Percentiles rank a stretch among this genome's conserved stretches.
Conservation (phyloP, 2,888 invertebrate genomes). For the Patella caerulea region DNA sequence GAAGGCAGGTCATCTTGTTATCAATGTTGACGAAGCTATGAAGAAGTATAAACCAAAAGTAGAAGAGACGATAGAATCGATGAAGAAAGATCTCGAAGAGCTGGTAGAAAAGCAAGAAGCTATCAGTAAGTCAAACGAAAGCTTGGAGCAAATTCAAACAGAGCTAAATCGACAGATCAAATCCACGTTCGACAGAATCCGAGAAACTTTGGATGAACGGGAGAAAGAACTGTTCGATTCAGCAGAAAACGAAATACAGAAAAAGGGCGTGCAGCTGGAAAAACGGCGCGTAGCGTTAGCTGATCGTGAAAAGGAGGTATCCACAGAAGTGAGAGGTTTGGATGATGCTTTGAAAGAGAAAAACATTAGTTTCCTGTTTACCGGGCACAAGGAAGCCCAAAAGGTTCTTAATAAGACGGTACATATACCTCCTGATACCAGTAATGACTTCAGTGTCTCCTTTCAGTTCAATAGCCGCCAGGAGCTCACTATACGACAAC, state of each 20-base stretch:
- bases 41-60: constrained; percentile 62
- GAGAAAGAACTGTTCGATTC: constrained; percentile 58
- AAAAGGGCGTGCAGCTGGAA: constrained; percentile 54
- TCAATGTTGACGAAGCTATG: constrained; percentile 64
- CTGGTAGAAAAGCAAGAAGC: constrained; percentile 53
- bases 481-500: constrained; percentile 52
- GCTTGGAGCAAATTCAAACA: constrained; percentile 57
- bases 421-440: constrained; percentile 52
- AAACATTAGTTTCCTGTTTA: constrained; percentile 60
- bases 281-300: constrained; percentile 52
- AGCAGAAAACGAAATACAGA: constrained; percentile 58
- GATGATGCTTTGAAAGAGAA: constrained; percentile 53
- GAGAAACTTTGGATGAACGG: constrained; percentile 57
- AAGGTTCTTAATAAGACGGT: constrained; percentile 52
- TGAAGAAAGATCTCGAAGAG: constrained; percentile 46
- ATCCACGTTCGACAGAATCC: constrained; percentile 57
- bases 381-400: constrained; percentile 54
- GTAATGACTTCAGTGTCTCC: constrained; percentile 58
- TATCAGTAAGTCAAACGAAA: constrained; percentile 54
- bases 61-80: constrained; percentile 55
- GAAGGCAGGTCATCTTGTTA: constrained; percentile 56
- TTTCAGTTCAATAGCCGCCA: constrained; percentile 61
- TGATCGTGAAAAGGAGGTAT: constrained; percentile 48
- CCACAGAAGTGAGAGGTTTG: constrained; percentile 49
- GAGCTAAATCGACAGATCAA: constrained; percentile 59